These are phyloP conservation scores for Labroides dimidiatus DNA, from an alignment of 2,797 vertebrate genomes.

Conservation along the genomic window DNA sequence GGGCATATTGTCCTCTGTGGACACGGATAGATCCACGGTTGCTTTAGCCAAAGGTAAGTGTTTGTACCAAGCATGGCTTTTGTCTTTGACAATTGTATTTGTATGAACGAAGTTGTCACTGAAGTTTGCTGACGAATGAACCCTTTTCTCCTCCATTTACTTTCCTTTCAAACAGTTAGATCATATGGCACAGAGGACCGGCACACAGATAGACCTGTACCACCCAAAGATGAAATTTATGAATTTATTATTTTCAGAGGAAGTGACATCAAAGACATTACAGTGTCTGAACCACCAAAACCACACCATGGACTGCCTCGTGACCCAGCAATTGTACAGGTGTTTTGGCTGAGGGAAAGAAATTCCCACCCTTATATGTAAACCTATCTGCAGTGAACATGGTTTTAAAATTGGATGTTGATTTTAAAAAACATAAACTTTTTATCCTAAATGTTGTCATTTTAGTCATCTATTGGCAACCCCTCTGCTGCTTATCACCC, in stretches of 20 bases:
- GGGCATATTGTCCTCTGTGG: conserved; percentile 91
- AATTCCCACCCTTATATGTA: neutral
- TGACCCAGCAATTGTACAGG: conserved; percentile 97
- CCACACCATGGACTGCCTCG: conserved; percentile 91
- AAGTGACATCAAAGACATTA: conserved; percentile 98
- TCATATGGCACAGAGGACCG: conserved; percentile 97
- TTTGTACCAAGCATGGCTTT: neutral
- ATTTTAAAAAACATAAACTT: neutral
- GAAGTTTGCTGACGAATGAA: neutral
- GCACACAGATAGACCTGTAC: conserved; percentile 91
- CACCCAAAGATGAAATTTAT: conserved; percentile 93
- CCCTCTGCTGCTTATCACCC: conserved; percentile 87
- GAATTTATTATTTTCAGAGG: conserved; percentile 98
- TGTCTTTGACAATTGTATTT: neutral
- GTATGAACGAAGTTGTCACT: neutral
- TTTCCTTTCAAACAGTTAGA: conserved; percentile 81
- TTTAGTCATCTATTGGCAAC: conserved; percentile 71
- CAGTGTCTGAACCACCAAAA: conserved; percentile 96
- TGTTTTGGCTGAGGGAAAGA: conserved; percentile 47
- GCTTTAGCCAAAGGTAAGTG: conserved; percentile 88
- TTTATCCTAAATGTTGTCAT: conserved; percentile 1
- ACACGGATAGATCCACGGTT: conserved; percentile 91
- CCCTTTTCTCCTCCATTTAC: neutral
- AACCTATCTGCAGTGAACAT: too few relatives aligned
- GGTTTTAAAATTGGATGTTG: neutral